Percentiles rank a stretch among this genome's conserved stretches.
Conservation (phyloP, 2,888 invertebrate genomes). For the Drosophila macrothrix region DNA sequence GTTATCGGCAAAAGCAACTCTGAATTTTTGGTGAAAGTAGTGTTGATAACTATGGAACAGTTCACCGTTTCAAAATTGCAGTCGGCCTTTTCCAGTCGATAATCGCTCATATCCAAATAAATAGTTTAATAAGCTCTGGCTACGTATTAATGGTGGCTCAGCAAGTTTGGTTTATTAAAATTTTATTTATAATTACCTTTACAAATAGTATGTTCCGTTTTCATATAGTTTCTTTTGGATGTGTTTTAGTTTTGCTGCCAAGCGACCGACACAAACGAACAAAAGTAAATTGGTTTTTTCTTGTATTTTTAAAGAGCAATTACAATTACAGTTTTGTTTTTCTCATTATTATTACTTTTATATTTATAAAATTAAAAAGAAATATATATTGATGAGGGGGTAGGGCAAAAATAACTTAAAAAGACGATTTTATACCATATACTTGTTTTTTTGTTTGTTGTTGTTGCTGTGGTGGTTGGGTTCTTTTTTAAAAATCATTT, state of each 20-base stretch:
- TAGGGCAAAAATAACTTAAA: conserved; percentile 76
- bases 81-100: conserved; percentile 7
- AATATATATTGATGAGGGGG: conserved; percentile 76
- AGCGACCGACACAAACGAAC: conserved; percentile 67
- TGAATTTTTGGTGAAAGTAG: conserved; percentile 11
- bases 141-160: conserved; percentile 25
- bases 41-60: conserved; percentile 6
- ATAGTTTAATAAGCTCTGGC: background rate
- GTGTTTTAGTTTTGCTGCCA: conserved; percentile 47
- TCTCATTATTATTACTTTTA: conserved; percentile 77
- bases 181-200: conserved; percentile 75
- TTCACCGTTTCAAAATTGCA: background rate
- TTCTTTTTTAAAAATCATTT: conserved; percentile 48
- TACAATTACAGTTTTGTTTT: conserved; percentile 77
- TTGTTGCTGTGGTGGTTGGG: conserved; percentile 63
- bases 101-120: background rate
- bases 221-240: conserved; percentile 48
- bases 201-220: conserved; percentile 69
- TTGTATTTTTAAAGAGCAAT: conserved; percentile 73
- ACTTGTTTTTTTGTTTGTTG: conserved; percentile 47
- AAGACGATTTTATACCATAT: conserved; percentile 77
- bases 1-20: conserved; percentile 46
- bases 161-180: conserved; percentile 49
- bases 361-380: conserved; percentile 80
- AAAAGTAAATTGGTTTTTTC: conserved; percentile 61